phyloP scores from a whole-genome alignment of 2,888 invertebrate species.

The Clivina fossor region DNA sequence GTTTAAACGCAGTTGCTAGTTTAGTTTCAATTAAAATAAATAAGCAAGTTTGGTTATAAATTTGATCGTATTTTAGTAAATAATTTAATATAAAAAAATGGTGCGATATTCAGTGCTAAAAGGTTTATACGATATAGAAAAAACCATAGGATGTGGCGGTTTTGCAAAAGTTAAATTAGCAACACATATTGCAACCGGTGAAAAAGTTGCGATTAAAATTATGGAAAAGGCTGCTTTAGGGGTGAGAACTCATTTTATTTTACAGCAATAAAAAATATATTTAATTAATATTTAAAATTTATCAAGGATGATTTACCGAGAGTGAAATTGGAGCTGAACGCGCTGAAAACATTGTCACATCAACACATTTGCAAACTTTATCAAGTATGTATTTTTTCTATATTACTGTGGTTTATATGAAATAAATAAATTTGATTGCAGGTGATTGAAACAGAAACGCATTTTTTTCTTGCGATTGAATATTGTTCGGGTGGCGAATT shows the following conservation, averaged over 20 bases:
- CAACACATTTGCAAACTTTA: constrained; percentile 76
- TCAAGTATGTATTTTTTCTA: too few relatives aligned
- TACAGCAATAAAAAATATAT: constrained; percentile 1
- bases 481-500: constrained; percentile 82
- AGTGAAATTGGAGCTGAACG: constrained; percentile 72
- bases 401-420: constrained; percentile 9
- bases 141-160: constrained; percentile 74
- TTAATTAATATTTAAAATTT: too few relatives aligned
- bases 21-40: background rate
- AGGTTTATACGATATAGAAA: constrained; percentile 66
- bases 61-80: constrained; percentile 4
- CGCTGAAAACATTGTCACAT: constrained; percentile 69
- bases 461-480: constrained; percentile 78
- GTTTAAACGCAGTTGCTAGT: too few relatives aligned
- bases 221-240: constrained; percentile 75
- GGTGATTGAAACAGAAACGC: constrained; percentile 72
- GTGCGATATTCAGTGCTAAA: constrained; percentile 58
- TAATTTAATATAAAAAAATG: constrained; percentile 48
- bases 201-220: constrained; percentile 81
- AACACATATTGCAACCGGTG: constrained; percentile 74
- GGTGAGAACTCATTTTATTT: constrained; percentile 54
- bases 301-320: constrained; percentile 70
- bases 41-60: too few relatives aligned
- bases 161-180: constrained; percentile 82
- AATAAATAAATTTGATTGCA: constrained; percentile 39